A percentile compares a stretch with the other conserved stretches of the same genome.
These are phyloP conservation scores for Amphipoea oculea DNA, from an alignment of 2,888 invertebrate genomes.

Conservation along the genomic window DNA sequence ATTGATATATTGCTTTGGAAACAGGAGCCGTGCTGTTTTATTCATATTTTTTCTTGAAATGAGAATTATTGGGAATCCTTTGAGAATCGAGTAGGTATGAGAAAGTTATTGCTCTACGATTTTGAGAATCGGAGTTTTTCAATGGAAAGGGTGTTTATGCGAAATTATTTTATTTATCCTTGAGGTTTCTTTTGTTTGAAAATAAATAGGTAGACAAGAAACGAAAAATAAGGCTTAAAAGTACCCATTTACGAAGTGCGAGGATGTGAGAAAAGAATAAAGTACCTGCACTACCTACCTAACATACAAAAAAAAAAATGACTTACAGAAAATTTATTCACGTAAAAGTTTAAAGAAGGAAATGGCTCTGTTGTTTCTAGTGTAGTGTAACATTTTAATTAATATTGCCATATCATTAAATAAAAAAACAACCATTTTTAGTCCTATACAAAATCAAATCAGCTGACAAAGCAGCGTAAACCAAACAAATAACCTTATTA, in stretches of 20 bases:
- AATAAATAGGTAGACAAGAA: background rate
- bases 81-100: conserved; percentile 43
- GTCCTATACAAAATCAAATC: background rate
- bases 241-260: background rate
- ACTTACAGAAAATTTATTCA: background rate
- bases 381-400: background rate
- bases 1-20: conserved; percentile 67
- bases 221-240: background rate
- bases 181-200: background rate
- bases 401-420: background rate
- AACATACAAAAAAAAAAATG: background rate
- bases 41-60: conserved; percentile 62
- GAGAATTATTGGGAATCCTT: conserved; percentile 55
- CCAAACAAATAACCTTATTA: conserved; percentile 50
- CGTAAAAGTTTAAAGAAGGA: background rate
- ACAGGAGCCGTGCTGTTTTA: conserved; percentile 57
- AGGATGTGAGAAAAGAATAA: background rate
- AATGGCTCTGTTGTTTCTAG: background rate
- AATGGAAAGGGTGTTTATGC: background rate
- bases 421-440: too few relatives aligned
- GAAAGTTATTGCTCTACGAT: conserved; percentile 52
- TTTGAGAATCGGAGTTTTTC: conserved; percentile 38
- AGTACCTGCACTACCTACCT: background rate
- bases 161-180: background rate
- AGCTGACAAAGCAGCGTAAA: background rate